A percentile compares a stretch with the other conserved stretches of the same genome.
Conservation (phyloP, 2,888 invertebrate species). For the Chrysotoxum bicinctum region DNA sequence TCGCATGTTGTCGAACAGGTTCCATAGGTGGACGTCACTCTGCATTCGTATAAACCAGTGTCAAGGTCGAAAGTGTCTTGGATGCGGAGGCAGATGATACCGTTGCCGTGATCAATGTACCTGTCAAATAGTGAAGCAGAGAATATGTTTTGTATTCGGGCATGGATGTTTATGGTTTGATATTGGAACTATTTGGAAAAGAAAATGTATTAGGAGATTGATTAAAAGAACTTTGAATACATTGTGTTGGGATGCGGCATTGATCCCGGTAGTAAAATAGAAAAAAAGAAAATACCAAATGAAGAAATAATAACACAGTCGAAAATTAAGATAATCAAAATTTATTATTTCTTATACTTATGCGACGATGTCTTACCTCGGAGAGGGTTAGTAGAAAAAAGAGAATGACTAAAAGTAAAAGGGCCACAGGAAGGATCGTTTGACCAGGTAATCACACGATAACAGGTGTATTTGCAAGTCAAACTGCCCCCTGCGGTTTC, state of each 20-base stretch:
- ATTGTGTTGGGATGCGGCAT: not conserved
- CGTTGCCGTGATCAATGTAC: conserved; percentile 83
- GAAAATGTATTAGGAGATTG: not conserved
- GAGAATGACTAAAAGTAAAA: too few relatives aligned
- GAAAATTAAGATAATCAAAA: too few relatives aligned
- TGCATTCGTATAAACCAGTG: conserved; percentile 86
- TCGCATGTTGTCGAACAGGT: conserved; percentile 83
- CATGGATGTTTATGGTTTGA: not conserved
- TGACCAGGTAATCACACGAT: too few relatives aligned
- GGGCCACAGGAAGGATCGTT: too few relatives aligned
- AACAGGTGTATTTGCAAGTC: too few relatives aligned
- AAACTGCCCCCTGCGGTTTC: too few relatives aligned
- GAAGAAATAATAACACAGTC: too few relatives aligned
- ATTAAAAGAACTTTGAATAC: not conserved
- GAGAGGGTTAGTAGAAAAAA: too few relatives aligned
- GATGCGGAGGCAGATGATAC: conserved; percentile 83
- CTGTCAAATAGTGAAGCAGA: conserved; percentile 71
- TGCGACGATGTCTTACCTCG: too few relatives aligned
- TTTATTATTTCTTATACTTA: too few relatives aligned
- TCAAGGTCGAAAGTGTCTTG: conserved; percentile 85
- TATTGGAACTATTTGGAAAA: not conserved
- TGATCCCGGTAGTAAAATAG: too few relatives aligned
- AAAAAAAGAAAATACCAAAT: too few relatives aligned
- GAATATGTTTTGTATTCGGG: not conserved
- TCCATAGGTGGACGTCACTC: conserved; percentile 85